A percentile compares a stretch with the other conserved stretches of the same genome.
phyloP scores from a whole-genome alignment of 2,888 invertebrate genomes.

The Amblyjoppa fuscipennis region DNA sequence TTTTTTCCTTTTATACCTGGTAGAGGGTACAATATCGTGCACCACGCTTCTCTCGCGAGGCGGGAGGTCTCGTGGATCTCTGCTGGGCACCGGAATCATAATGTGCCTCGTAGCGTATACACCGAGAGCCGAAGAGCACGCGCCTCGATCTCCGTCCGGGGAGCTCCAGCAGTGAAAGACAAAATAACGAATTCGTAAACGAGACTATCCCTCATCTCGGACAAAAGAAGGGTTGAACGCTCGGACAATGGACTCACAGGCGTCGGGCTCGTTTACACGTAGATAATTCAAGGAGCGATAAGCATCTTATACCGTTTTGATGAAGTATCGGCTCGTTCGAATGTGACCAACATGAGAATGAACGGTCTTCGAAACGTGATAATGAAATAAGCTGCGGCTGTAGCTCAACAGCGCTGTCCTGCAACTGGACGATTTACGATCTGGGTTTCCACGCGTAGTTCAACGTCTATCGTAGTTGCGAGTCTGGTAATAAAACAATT shows the following conservation, averaged over 20 bases:
- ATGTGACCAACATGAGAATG: constrained; percentile 31
- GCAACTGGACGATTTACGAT: neutral
- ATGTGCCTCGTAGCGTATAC: constrained; percentile 17
- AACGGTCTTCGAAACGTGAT: constrained; percentile 23
- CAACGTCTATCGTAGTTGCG: neutral
- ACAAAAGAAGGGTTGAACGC: constrained; percentile 77
- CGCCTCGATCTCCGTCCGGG: constrained; percentile 57
- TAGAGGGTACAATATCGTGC: constrained; percentile 22
- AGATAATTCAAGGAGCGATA: constrained; percentile 77
- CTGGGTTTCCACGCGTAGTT: neutral
- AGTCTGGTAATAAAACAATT: neutral
- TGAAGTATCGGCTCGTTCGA: constrained; percentile 42
- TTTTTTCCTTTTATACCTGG: constrained; percentile 12
- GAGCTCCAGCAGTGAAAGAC: constrained; percentile 69
- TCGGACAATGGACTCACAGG: constrained; percentile 74
- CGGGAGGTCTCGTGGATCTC: constrained; percentile 69
- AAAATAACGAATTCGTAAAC: constrained; percentile 72
- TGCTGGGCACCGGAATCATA: constrained; percentile 22
- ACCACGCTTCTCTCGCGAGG: constrained; percentile 50
- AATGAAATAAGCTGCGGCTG: constrained; percentile 6
- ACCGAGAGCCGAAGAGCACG: constrained; percentile 47
- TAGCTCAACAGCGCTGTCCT: neutral
- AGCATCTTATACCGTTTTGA: constrained; percentile 68
- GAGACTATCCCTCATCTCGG: constrained; percentile 73
- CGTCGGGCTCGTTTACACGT: constrained; percentile 76